Evolutionary conservation across 2,888 invertebrate species (phyloP), one percentile per base, ranked within the genome.

Genomic region (Drosophila rubida): DNA sequence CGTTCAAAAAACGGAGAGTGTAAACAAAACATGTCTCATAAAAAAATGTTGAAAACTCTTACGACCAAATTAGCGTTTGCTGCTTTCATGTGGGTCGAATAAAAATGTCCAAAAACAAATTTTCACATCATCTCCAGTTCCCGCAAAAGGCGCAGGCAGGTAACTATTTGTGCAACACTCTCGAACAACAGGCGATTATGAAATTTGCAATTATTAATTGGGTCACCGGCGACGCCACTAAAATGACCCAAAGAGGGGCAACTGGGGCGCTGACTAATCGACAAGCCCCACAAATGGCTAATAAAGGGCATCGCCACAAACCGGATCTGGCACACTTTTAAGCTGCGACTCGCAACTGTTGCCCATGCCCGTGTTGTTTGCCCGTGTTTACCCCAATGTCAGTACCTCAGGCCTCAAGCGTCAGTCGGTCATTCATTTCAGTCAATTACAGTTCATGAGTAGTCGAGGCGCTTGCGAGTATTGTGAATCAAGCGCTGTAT

Each of bases 191-290:
- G 48, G 35, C 37, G 45, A 57, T 87, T 81, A 78, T 75, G 81
- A 58, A 84, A 87, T 80, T 75, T 62, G 72, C 85, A 78, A 69
- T 83, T 84, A 84, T 73, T 81, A 82, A 82, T 82, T 82, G 74
- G 87, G 82, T 82, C 82, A 82, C 41, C 49, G 55, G 13, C 42
- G 53, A 50, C 41, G 48, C 14, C 16, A 54, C 14, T 19, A 58
- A 69, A 65, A 27, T 62, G 55, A 78, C 78, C 55, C 71, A 65
- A 69, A 78, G 59, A 49, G 59, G 67, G 60, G 44, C 53, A 70
- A 67, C 49, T 55, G 22, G 66, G 50, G 14, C 66, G 55, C 51
- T 74, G 74, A 74, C 46, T 74, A 66, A 74, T 44, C 63, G 14
- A 48, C 44, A 30, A 41, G n/a, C 35, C 42, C 27, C 25, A 57